A percentile compares a stretch with the other conserved stretches of the same genome.
Conservation (phyloP, 2,888 invertebrate species). For the Heliconius charithonia region DNA sequence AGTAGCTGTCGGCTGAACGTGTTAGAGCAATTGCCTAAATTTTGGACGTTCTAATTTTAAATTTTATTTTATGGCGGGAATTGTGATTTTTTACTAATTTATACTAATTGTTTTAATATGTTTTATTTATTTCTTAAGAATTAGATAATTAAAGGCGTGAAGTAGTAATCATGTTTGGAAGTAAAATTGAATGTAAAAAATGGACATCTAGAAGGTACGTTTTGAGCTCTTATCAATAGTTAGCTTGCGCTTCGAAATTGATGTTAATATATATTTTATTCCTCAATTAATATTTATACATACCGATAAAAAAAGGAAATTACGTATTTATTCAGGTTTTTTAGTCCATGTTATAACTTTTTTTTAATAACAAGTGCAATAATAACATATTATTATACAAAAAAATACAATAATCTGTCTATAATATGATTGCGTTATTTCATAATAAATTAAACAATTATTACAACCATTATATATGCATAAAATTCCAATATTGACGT, state of each 20-base stretch:
- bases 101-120: background rate
- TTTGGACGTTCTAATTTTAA: conserved; percentile 30
- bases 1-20: conserved; percentile 46
- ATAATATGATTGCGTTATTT: background rate
- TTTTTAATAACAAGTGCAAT: background rate
- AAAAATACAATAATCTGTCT: background rate
- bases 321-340: background rate
- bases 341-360: background rate
- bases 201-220: conserved; percentile 73
- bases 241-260: background rate
- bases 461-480: background rate
- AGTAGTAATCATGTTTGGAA: conserved; percentile 81
- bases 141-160: background rate
- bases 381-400: background rate
- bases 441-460: background rate
- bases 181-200: conserved; percentile 83
- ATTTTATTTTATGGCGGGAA: conserved; percentile 41
- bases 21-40: conserved; percentile 31
- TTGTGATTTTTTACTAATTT: conserved; percentile 5
- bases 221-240: background rate
- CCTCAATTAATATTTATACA: background rate
- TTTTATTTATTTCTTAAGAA: background rate
- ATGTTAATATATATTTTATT: background rate
- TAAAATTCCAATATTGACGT: background rate
- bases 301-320: background rate